phyloP scores from a whole-genome alignment of 92 coral and sea anemone genomes.

The Actinernus sp. region DNA sequence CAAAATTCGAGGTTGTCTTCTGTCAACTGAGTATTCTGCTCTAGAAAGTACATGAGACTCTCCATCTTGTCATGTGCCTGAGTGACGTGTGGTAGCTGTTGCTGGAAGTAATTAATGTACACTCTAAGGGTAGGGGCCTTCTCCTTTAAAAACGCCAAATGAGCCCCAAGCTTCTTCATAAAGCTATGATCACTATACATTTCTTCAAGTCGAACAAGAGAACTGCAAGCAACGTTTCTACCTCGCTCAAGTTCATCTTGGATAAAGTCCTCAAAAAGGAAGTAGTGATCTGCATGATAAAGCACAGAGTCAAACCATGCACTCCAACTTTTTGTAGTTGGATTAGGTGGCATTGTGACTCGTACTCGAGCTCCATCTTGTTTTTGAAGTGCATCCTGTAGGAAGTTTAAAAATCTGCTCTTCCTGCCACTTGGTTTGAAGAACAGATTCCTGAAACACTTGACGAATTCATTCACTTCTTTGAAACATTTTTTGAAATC shows the following conservation, averaged over 20 bases:
- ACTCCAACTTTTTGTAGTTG: conserved; percentile 63
- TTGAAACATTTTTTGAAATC: conserved; percentile 62
- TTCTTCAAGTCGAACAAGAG: conserved; percentile 47
- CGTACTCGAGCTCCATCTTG: no score
- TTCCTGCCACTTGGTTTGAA: conserved; percentile 66
- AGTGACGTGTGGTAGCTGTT: conserved; percentile 51
- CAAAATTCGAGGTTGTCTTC: conserved; percentile 45
- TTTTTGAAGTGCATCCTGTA: conserved; percentile 10
- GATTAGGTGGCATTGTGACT: conserved; percentile 65
- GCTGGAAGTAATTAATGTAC: conserved; percentile 48
- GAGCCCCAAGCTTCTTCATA: conserved; percentile 52
- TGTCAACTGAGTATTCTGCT: conserved; percentile 23
- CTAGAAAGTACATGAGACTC: conserved; percentile 35
- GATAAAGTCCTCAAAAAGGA: conserved; percentile 39
- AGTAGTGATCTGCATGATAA: conserved; percentile 38
- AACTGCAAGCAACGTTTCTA: conserved; percentile 28
- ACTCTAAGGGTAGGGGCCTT: conserved; percentile 59
- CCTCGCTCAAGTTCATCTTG: conserved; percentile 26
- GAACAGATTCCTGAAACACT: conserved; percentile 64
- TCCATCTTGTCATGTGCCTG: conserved; percentile 41
- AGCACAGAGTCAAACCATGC: conserved; percentile 59
- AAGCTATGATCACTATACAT: conserved; percentile 46
- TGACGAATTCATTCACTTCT: conserved; percentile 60
- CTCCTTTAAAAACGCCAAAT: conserved; percentile 38
- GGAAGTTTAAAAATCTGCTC: conserved; percentile 47